phyloP scores from a whole-genome alignment of 2,113 vertebrate species.

The Phyllostomus hastatus region DNA sequence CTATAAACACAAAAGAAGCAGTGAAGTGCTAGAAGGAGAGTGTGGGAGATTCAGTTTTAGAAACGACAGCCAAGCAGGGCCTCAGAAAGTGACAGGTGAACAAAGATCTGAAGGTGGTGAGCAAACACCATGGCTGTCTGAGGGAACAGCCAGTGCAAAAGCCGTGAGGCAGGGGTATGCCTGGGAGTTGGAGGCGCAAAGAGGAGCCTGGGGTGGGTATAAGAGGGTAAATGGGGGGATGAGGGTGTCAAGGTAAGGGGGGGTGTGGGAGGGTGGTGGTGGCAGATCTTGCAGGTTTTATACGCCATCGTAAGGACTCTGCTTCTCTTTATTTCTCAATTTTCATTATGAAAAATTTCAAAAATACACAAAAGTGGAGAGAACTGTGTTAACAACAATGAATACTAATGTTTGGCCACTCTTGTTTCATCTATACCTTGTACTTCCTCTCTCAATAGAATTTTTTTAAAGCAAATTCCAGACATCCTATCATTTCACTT shows the following conservation, averaged over 20 bases:
- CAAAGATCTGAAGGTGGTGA: not conserved
- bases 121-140: not conserved
- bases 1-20: not conserved
- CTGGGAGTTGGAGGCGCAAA: not conserved
- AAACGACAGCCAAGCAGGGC: not conserved
- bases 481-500: not conserved
- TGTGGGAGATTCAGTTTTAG: not conserved
- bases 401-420: not conserved
- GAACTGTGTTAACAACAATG: not conserved
- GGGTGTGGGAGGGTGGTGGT: too few relatives aligned
- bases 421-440: not conserved
- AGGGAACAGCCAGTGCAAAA: not conserved
- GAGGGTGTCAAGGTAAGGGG: not conserved
- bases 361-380: not conserved
- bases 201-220: not conserved
- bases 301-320: not conserved
- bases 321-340: not conserved
- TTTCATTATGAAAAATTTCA: not conserved
- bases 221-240: not conserved
- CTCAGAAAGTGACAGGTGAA: not conserved
- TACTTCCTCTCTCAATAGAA: not conserved
- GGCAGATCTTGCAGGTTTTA: not conserved
- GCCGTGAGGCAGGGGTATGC: not conserved
- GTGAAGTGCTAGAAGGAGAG: not conserved
- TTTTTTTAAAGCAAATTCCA: conserved; percentile 7